A percentile compares a stretch with the other conserved stretches of the same genome.
These are phyloP conservation scores for Oikopleura dioica DNA, from an alignment of 23 tunicate species.

Conservation along the genomic window DNA sequence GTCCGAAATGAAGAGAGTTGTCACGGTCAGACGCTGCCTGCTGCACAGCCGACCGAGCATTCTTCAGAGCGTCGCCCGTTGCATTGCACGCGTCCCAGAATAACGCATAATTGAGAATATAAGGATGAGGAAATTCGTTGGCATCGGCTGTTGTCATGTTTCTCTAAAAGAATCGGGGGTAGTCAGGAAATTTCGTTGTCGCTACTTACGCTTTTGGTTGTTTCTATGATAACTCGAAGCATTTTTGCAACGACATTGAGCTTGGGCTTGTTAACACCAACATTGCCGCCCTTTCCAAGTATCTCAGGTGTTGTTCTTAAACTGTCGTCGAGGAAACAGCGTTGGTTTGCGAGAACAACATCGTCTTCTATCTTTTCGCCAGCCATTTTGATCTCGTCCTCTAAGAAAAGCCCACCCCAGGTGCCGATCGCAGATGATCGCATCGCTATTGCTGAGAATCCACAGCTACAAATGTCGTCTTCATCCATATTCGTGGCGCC, in stretches of 20 bases:
- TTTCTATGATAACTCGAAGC: not conserved
- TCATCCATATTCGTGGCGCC: not conserved
- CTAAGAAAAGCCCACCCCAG: not conserved
- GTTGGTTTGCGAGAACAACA: not conserved
- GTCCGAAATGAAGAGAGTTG: not conserved
- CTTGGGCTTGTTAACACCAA: not conserved
- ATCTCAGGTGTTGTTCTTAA: not conserved
- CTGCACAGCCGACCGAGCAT: not conserved
- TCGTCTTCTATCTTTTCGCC: not conserved
- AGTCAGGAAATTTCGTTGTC: too few relatives aligned
- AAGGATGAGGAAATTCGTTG: not conserved
- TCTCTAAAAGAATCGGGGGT: too few relatives aligned
- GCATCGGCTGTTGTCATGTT: not conserved
- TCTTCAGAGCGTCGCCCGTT: not conserved
- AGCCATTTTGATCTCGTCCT: slow-evolving; percentile 8
- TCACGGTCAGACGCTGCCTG: not conserved
- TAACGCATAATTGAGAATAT: not conserved
- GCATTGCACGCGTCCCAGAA: slow-evolving; percentile 11
- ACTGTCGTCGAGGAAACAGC: not conserved
- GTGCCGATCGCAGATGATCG: not conserved
- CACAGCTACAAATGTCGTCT: not conserved
- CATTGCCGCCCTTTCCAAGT: too few relatives aligned
- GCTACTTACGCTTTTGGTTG: not conserved
- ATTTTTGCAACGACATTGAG: not conserved
- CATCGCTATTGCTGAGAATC: not conserved